A percentile compares a stretch with the other conserved stretches of the same genome.
Evolutionary conservation across 2,888 invertebrate species (phyloP).

Genomic region (Scaptomyza polygonia): DNA sequence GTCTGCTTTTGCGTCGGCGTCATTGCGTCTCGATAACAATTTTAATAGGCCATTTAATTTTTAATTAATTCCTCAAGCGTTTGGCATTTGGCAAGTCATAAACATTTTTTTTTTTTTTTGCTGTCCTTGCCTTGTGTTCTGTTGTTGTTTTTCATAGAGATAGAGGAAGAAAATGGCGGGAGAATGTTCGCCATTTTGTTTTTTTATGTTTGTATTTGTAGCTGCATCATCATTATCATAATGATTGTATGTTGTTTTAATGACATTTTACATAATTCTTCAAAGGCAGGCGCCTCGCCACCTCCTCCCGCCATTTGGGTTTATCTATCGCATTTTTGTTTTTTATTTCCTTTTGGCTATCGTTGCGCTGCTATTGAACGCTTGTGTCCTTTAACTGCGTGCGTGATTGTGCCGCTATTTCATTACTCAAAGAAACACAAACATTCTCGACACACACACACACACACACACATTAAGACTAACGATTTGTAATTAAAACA

Average conservation of each 20-base stretch:
- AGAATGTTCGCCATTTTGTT: slow-evolving; percentile 12
- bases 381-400: slow-evolving; percentile 54
- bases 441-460: slow-evolving; percentile 10
- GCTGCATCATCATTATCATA: slow-evolving; percentile 67
- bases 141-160: slow-evolving; percentile 7
- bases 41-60: slow-evolving; percentile 79
- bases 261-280: slow-evolving; percentile 32
- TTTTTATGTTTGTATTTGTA: too few relatives aligned
- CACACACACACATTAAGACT: slow-evolving; percentile 8
- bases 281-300: too few relatives aligned
- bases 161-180: not conserved
- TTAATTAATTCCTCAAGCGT: slow-evolving; percentile 76
- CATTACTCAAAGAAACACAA: slow-evolving; percentile 53
- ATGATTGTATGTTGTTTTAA: slow-evolving; percentile 51
- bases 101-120: slow-evolving; percentile 70
- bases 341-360: not conserved
- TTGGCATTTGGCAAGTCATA: slow-evolving; percentile 73
- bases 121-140: slow-evolving; percentile 32
- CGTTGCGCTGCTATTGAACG: slow-evolving; percentile 49
- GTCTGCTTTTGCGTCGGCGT: slow-evolving; percentile 36
- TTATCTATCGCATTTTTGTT: not conserved
- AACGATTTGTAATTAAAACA: slow-evolving; percentile 51
- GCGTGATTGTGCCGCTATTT: slow-evolving; percentile 60
- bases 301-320: not conserved
- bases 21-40: slow-evolving; percentile 74